Conservation (phyloP, 2,113 vertebrate genomes). For the Noctilio leporinus region DNA sequence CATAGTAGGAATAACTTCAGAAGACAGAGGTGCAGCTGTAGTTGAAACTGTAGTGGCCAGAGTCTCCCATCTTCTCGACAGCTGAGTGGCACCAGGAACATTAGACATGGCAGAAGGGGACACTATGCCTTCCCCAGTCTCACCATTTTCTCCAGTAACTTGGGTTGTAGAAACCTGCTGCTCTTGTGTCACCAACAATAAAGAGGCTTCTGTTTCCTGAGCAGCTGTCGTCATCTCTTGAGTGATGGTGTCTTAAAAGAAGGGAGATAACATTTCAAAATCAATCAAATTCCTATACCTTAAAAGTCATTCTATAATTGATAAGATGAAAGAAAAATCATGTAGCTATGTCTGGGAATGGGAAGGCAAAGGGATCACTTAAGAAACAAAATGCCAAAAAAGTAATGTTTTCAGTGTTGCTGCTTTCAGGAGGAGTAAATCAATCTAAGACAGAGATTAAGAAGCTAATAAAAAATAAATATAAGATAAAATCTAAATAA, state of each 20-base stretch:
- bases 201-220: slow-evolving; percentile 51
- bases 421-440: not conserved
- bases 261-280: not conserved
- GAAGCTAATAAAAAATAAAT: not conserved
- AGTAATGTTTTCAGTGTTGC: not conserved
- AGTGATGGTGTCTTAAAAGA: slow-evolving; percentile 60
- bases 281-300: not conserved
- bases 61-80: slow-evolving; percentile 6
- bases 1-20: not conserved
- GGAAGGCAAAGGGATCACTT: not conserved
- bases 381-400: not conserved
- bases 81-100: slow-evolving; percentile 30
- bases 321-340: not conserved
- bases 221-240: slow-evolving; percentile 55
- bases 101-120: not conserved
- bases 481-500: slow-evolving; percentile 16
- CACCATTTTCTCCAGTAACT: not conserved
- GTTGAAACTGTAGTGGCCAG: slow-evolving; percentile 30
- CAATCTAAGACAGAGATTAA: not conserved
- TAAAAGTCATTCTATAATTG: not conserved
- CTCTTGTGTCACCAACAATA: slow-evolving; percentile 6
- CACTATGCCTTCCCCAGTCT: slow-evolving; percentile 32
- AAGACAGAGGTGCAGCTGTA: not conserved
- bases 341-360: not conserved
- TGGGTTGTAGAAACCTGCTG: slow-evolving; percentile 26